Conservation (phyloP, 2,888 invertebrate genomes). For the Congeria kusceri region DNA sequence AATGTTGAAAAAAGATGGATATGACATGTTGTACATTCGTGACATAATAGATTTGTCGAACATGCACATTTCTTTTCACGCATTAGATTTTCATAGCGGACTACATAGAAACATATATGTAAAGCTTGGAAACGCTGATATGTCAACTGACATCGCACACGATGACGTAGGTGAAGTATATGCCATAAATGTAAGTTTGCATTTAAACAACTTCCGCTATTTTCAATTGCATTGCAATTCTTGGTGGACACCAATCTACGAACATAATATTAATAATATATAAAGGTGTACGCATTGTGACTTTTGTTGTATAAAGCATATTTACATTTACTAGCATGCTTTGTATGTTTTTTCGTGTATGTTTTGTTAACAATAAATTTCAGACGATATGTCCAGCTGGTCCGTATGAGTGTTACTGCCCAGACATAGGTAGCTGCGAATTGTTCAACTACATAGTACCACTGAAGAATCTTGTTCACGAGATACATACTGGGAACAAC, state of each 20-base stretch:
- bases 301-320: too few species aligned
- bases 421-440: constrained; percentile 62
- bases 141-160: neutral
- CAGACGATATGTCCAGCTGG: neutral
- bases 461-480: constrained; percentile 50
- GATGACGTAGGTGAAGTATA: neutral
- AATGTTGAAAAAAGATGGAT: constrained; percentile 54
- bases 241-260: too few species aligned
- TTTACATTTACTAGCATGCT: too few species aligned
- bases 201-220: neutral
- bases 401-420: constrained; percentile 62
- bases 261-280: too few species aligned
- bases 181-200: neutral
- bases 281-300: too few species aligned
- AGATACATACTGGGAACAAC: constrained; percentile 63
- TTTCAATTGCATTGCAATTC: too few species aligned
- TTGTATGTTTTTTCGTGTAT: too few species aligned
- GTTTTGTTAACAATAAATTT: neutral
- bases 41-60: constrained; percentile 62
- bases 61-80: constrained; percentile 61
- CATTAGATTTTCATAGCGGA: constrained; percentile 67
- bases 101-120: constrained; percentile 56
- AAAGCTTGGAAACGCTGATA: constrained; percentile 36
- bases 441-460: constrained; percentile 41
- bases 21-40: constrained; percentile 62